Percentiles rank a stretch among this genome's conserved stretches.
phyloP scores from a whole-genome alignment of 2,797 vertebrate species.

The Taeniopygia guttata region DNA sequence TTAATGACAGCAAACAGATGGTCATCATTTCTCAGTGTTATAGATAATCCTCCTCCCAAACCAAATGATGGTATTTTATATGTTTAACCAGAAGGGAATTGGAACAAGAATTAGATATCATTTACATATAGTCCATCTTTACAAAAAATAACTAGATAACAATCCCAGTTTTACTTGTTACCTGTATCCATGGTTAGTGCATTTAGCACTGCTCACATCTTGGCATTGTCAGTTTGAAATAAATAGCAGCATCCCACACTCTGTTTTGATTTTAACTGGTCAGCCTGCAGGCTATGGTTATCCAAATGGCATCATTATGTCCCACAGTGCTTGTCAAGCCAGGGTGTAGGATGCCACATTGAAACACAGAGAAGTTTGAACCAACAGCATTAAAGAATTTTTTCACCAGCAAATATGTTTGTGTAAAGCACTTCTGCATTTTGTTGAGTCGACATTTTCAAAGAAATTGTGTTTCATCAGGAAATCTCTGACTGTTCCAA shows the following conservation, averaged over 20 bases:
- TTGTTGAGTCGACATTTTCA: neutral
- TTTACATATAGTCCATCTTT: neutral
- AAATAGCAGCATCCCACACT: neutral
- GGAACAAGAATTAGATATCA: neutral
- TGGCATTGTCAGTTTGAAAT: neutral
- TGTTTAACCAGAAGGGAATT: neutral
- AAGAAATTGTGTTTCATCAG: neutral
- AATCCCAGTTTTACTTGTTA: neutral
- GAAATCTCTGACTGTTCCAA: neutral
- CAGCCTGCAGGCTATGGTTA: neutral
- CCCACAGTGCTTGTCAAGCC: neutral
- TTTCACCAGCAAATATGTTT: neutral
- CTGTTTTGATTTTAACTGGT: neutral
- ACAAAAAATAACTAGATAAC: neutral
- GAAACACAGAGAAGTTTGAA: neutral
- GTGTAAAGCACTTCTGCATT: neutral
- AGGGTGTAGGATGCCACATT: neutral
- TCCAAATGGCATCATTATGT: rapidly evolving
- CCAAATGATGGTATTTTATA: constrained; percentile 12
- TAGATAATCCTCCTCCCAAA: constrained; percentile 50
- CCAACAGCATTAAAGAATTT: neutral
- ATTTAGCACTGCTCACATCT: neutral
- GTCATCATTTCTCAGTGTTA: constrained; percentile 31
- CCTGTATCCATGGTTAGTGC: neutral
- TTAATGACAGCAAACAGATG: constrained; percentile 57